These are phyloP conservation scores for Pseudomyrmex sp. DNA, from an alignment of 1,140 invertebrate genomes.

Conservation along the genomic window DNA sequence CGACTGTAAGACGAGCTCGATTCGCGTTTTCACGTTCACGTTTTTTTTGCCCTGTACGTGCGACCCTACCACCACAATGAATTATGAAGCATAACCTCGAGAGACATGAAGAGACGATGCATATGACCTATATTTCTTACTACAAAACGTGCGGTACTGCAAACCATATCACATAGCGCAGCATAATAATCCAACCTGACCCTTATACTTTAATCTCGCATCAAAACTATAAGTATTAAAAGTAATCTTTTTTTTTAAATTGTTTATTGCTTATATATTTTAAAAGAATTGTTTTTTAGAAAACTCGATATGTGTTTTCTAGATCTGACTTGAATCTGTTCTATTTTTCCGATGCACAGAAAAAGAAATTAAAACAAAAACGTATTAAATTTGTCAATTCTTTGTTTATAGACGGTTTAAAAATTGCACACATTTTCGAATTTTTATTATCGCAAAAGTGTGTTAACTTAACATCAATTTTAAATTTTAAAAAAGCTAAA, in stretches of 20 bases:
- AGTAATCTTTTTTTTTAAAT: background rate
- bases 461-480: too few species aligned
- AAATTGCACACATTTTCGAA: too few species aligned
- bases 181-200: slow-evolving; percentile 31
- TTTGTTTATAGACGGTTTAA: too few species aligned
- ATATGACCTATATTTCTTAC: slow-evolving; percentile 72
- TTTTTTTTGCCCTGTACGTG: slow-evolving; percentile 32
- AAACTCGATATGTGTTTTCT: too few species aligned
- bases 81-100: slow-evolving; percentile 72
- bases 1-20: background rate
- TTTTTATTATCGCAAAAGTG: too few species aligned
- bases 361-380: too few species aligned
- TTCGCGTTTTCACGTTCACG: slow-evolving; percentile 54
- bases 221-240: slow-evolving; percentile 33
- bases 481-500: too few species aligned
- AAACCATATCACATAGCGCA: slow-evolving; percentile 39
- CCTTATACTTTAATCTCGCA: background rate
- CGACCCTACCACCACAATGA: slow-evolving; percentile 55
- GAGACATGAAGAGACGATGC: slow-evolving; percentile 63
- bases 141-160: slow-evolving; percentile 49
- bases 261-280: background rate
- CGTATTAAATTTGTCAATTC: too few species aligned
- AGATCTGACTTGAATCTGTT: too few species aligned
- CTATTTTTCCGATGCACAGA: background rate
- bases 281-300: background rate